Conservation (phyloP, 2,113 vertebrate genomes). For the Tychaedon coryphoeus region DNA sequence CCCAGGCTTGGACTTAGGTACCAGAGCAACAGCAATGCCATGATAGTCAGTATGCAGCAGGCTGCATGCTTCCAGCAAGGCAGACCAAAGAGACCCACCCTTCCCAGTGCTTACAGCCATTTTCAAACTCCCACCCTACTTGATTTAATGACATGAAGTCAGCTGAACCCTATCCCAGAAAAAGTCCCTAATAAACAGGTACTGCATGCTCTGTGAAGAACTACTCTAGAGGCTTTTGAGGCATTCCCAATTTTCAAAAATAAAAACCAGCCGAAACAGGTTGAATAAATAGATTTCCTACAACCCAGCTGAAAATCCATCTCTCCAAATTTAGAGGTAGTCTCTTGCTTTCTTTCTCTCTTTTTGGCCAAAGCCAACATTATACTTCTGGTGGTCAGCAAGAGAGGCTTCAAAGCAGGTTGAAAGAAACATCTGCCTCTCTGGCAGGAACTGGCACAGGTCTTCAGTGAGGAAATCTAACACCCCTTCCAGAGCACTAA, state of each 20-base stretch:
- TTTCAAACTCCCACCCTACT: neutral
- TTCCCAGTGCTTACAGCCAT: neutral
- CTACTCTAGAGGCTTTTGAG: neutral
- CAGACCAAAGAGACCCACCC: neutral
- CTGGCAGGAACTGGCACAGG: neutral
- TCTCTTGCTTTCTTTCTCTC: neutral
- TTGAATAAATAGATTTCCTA: neutral
- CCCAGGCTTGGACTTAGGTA: neutral
- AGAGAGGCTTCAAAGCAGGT: neutral
- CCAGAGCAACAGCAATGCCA: neutral
- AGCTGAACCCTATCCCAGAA: neutral
- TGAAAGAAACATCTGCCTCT: neutral
- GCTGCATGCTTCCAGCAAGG: neutral
- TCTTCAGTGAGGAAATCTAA: neutral
- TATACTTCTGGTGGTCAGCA: neutral
- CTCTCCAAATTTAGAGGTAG: neutral
- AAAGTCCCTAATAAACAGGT: neutral
- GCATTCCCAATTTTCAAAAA: neutral
- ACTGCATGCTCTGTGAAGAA: fast-evolving
- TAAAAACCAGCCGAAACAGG: neutral
- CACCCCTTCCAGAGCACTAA: neutral
- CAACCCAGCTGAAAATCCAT: neutral
- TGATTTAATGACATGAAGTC: neutral
- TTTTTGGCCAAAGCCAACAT: neutral
- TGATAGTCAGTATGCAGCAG: neutral